These are phyloP conservation scores for Aethes cnicana DNA, from an alignment of 2,888 invertebrate genomes.

Conservation along the genomic window DNA sequence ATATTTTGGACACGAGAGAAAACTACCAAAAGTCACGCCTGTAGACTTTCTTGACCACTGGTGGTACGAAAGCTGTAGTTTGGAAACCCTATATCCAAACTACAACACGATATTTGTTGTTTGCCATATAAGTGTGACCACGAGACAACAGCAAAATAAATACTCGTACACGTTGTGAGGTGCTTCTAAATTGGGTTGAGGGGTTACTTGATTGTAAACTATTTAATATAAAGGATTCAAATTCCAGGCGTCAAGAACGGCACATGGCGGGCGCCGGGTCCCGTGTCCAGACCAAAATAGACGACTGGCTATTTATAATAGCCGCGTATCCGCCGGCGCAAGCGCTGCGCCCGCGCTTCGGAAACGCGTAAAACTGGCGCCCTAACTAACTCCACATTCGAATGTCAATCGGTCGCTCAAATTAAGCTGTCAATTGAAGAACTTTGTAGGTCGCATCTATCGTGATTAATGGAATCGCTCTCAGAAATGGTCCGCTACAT, in stretches of 20 bases:
- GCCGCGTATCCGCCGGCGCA: slow-evolving; percentile 74
- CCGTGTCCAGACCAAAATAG: slow-evolving; percentile 73
- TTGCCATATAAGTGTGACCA: no score
- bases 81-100: no score
- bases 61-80: no score
- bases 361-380: slow-evolving; percentile 53
- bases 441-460: slow-evolving; percentile 4
- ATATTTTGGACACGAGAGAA: slow-evolving; percentile 3
- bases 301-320: slow-evolving; percentile 72
- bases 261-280: slow-evolving; percentile 74
- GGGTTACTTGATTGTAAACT: no score
- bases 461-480: slow-evolving; percentile 4
- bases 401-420: slow-evolving; percentile 2
- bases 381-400: slow-evolving; percentile 20
- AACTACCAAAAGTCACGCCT: slow-evolving; percentile 1
- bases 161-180: no score
- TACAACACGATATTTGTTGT: no score
- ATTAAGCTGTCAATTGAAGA: slow-evolving; percentile 14
- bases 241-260: slow-evolving; percentile 65
- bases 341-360: slow-evolving; percentile 46
- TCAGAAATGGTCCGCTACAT: background rate
- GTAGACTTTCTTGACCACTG: background rate
- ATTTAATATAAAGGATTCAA: slow-evolving; percentile 46
- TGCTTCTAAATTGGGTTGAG: no score
- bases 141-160: no score